Conservation (phyloP, 1,140 invertebrate species). For the Condylostylus longicornis region DNA sequence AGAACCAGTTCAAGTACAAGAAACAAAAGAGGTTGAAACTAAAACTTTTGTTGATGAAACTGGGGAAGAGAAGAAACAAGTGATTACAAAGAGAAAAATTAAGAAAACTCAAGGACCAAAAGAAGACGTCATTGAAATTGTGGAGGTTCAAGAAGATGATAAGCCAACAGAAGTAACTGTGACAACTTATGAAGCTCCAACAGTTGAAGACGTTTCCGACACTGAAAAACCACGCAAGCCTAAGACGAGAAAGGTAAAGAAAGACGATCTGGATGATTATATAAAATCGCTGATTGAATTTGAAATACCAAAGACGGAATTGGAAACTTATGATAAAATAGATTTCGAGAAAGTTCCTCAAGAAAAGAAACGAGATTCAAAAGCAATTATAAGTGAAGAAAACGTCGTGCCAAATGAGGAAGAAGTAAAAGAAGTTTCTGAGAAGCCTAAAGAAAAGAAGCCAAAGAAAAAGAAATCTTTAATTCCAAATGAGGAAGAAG, state of each 20-base stretch:
- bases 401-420: background rate
- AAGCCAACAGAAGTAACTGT: constrained; percentile 11
- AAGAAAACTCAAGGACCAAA: constrained; percentile 24
- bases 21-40: constrained; percentile 23
- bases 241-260: constrained; percentile 23
- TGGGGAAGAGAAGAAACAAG: constrained; percentile 25
- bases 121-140: constrained; percentile 22
- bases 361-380: too few relatives aligned
- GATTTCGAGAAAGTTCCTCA: too few relatives aligned
- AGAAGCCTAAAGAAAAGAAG: too few relatives aligned
- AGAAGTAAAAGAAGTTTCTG: background rate
- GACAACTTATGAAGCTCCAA: constrained; percentile 7
- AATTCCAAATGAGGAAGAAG: too few relatives aligned
- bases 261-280: constrained; percentile 27
- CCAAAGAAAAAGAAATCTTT: too few relatives aligned
- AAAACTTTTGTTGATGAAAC: constrained; percentile 30
- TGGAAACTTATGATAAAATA: constrained; percentile 29
- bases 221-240: too few relatives aligned
- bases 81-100: constrained; percentile 24
- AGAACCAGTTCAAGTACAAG: constrained; percentile 20
- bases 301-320: constrained; percentile 30
- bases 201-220: too few relatives aligned
- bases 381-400: too few relatives aligned
- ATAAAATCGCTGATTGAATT: constrained; percentile 25
- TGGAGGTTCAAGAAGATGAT: constrained; percentile 12